Conservation (phyloP, 2,797 vertebrate genomes). For the Moxostoma hubbsi region DNA sequence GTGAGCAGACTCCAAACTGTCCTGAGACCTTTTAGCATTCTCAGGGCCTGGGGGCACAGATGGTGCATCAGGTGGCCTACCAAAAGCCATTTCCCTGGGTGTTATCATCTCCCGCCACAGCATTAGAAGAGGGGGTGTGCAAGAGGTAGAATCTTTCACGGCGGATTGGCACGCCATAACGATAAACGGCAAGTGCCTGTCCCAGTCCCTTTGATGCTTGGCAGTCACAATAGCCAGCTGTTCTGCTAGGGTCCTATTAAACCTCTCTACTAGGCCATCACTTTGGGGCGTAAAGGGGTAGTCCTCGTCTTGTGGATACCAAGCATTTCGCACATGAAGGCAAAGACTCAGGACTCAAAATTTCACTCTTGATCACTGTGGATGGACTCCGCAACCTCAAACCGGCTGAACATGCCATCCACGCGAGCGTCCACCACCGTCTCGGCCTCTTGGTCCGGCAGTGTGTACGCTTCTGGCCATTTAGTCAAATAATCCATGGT, state of each 20-base stretch:
- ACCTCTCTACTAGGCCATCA: not conserved
- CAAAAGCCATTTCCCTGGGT: not conserved
- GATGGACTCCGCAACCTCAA: not conserved
- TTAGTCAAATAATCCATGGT: slow-evolving; percentile 34
- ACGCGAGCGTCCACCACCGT: not conserved
- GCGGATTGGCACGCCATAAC: slow-evolving; percentile 4
- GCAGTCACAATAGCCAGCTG: not conserved
- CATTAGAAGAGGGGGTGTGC: slow-evolving; percentile 35
- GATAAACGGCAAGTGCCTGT: slow-evolving; percentile 25
- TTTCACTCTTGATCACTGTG: not conserved
- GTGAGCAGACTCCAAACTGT: slow-evolving; percentile 35
- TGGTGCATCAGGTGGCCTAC: not conserved
- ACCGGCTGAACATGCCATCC: slow-evolving; percentile 1
- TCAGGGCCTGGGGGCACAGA: not conserved
- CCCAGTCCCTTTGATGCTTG: not conserved
- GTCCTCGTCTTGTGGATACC: not conserved
- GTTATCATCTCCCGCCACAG: slow-evolving; percentile 28
- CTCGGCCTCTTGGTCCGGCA: slow-evolving; percentile 2
- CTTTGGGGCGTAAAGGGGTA: not conserved
- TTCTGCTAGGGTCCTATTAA: not conserved
- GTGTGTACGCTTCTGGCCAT: slow-evolving; percentile 3
- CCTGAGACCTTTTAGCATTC: slow-evolving; percentile 39
- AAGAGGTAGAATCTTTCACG: slow-evolving; percentile 37
- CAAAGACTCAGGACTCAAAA: not conserved
- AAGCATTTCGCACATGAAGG: not conserved